Percentiles rank a stretch among this genome's conserved stretches.
These are phyloP conservation scores for Anoncus sp. DNA, from an alignment of 2,888 invertebrate species.

Conservation along the genomic window DNA sequence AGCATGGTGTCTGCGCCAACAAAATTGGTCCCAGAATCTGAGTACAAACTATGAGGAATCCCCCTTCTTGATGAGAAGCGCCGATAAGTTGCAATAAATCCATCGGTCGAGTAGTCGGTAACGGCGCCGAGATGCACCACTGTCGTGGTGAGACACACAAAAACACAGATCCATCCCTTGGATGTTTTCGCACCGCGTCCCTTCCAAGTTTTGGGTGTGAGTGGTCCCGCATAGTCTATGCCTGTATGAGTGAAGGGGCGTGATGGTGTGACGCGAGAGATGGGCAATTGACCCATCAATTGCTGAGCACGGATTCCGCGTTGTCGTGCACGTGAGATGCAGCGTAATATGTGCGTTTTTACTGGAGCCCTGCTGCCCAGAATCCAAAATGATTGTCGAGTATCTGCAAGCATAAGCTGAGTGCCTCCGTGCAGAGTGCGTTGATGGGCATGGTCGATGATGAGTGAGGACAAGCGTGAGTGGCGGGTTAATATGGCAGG, in stretches of 20 bases:
- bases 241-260: slow-evolving; percentile 52
- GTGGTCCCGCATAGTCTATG: slow-evolving; percentile 62
- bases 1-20: slow-evolving; percentile 20
- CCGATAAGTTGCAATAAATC: background rate
- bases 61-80: background rate
- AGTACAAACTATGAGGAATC: background rate
- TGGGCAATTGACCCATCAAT: too few relatives aligned
- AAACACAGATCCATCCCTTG: slow-evolving; percentile 65
- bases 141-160: slow-evolving; percentile 57
- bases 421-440: slow-evolving; percentile 59
- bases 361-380: slow-evolving; percentile 61
- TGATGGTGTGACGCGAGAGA: slow-evolving; percentile 37
- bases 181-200: slow-evolving; percentile 35
- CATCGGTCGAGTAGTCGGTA: slow-evolving; percentile 20
- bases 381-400: slow-evolving; percentile 54
- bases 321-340: slow-evolving; percentile 54
- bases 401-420: slow-evolving; percentile 46
- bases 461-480: slow-evolving; percentile 44
- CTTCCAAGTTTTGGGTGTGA: slow-evolving; percentile 31
- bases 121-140: slow-evolving; percentile 30
- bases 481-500: too few relatives aligned
- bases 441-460: too few relatives aligned
- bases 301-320: too few relatives aligned
- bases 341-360: slow-evolving; percentile 46
- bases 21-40: background rate